phyloP scores from a whole-genome alignment of 2,113 vertebrate species.

The Amblyornis subalaris region DNA sequence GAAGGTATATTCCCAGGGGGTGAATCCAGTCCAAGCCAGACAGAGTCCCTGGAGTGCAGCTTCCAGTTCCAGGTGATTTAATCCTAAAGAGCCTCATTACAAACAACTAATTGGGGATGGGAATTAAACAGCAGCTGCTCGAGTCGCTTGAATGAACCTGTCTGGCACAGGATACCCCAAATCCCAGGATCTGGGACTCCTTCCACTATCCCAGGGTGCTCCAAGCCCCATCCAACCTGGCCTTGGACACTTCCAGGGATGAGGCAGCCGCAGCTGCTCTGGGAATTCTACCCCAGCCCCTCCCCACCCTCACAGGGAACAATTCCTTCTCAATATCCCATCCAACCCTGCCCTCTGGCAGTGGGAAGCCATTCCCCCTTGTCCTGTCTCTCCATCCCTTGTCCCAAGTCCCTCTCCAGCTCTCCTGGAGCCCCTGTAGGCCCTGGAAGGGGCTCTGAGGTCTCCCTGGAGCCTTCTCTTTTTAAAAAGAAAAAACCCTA shows the following conservation, averaged over 20 bases:
- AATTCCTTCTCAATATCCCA: neutral
- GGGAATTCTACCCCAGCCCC: neutral
- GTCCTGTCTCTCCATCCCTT: neutral
- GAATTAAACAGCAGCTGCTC: neutral
- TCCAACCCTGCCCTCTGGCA: neutral
- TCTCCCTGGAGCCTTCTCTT: neutral
- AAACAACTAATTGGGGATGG: neutral
- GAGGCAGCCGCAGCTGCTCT: neutral
- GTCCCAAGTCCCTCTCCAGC: neutral
- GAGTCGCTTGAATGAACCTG: accelerated
- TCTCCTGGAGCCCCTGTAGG: neutral
- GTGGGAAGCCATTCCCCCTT: no score
- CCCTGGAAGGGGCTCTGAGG: neutral
- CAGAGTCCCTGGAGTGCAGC: accelerated
- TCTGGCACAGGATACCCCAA: neutral
- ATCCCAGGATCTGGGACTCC: neutral
- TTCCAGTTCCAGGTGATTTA: accelerated
- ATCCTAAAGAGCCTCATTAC: accelerated
- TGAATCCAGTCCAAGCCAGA: accelerated
- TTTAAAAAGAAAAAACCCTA: neutral
- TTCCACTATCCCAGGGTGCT: neutral
- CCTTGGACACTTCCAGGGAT: neutral
- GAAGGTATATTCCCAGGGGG: accelerated
- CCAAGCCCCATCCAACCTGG: neutral
- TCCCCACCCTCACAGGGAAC: neutral